These are phyloP conservation scores for Gymnobelideus leadbeateri DNA, from an alignment of 2,113 vertebrate genomes.

Conservation along the genomic window DNA sequence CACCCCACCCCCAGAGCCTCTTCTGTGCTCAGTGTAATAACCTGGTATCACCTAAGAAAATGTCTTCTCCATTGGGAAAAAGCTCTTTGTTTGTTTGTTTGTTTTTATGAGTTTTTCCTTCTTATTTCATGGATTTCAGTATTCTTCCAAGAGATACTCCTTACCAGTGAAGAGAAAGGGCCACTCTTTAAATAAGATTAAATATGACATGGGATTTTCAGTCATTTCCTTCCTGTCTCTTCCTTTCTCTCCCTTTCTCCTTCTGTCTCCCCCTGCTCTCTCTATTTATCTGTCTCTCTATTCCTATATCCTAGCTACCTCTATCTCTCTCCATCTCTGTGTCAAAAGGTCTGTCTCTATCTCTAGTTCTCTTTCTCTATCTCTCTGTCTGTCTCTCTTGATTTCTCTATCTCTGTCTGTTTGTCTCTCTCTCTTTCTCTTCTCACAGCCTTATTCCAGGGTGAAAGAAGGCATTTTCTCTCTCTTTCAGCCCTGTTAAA, in stretches of 20 bases:
- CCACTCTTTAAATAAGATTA: neutral
- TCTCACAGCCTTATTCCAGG: neutral
- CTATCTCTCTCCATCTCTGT: neutral
- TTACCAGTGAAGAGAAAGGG: conserved; percentile 27
- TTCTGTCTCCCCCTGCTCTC: neutral
- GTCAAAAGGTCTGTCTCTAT: neutral
- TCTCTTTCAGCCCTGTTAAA: neutral
- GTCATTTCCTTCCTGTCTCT: neutral
- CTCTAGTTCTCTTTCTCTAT: neutral
- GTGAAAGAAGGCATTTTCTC: conserved; percentile 40
- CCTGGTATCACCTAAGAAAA: conserved; percentile 41
- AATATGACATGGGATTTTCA: neutral
- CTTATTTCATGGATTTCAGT: neutral
- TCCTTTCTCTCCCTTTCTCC: neutral
- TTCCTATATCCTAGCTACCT: neutral
- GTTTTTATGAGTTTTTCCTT: neutral
- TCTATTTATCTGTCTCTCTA: neutral
- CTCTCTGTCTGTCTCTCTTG: neutral
- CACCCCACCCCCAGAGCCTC: neutral
- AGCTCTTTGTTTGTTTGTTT: neutral
- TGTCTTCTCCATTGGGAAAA: conserved; percentile 35
- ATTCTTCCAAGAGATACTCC: conserved; percentile 39
- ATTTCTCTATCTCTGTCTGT: too few species aligned
- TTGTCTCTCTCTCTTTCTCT: neutral
- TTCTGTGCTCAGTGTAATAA: conserved; percentile 13